Conservation (phyloP, 2,113 vertebrate genomes). For the Platysteira castanea region DNA sequence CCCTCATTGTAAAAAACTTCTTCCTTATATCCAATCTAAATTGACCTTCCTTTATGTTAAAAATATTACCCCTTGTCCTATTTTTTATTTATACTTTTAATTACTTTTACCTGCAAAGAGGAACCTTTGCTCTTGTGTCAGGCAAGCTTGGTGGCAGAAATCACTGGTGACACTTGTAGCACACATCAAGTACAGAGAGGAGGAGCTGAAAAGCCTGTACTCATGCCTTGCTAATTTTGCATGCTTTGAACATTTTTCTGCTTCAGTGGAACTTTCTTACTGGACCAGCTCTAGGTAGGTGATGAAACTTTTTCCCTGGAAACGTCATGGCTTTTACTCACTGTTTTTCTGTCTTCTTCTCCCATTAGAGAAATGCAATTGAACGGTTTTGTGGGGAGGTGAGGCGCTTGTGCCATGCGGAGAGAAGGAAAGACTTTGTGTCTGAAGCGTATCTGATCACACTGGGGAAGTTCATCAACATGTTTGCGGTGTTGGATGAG, state of each 20-base stretch:
- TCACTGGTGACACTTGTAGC: background rate
- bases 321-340: background rate
- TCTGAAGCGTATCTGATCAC: constrained; percentile 96
- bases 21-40: background rate
- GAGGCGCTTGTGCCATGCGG: constrained; percentile 88
- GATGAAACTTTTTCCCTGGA: background rate
- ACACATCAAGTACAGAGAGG: background rate
- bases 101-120: background rate
- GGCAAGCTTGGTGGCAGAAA: background rate
- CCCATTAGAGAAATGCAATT: constrained; percentile 86
- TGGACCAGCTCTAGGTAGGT: fast-evolving
- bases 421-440: constrained; percentile 96
- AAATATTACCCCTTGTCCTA: background rate
- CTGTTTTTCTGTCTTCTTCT: background rate
- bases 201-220: background rate
- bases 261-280: background rate
- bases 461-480: constrained; percentile 97
- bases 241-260: background rate
- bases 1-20: background rate
- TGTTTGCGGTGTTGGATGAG: constrained; percentile 96
- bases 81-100: background rate
- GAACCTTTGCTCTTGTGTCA: background rate
- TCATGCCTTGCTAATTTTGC: background rate
- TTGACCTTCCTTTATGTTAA: background rate
- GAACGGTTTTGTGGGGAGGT: constrained; percentile 96